Evolutionary conservation across 2,888 invertebrate species (phyloP).

Genomic region (Agrochola litura): DNA sequence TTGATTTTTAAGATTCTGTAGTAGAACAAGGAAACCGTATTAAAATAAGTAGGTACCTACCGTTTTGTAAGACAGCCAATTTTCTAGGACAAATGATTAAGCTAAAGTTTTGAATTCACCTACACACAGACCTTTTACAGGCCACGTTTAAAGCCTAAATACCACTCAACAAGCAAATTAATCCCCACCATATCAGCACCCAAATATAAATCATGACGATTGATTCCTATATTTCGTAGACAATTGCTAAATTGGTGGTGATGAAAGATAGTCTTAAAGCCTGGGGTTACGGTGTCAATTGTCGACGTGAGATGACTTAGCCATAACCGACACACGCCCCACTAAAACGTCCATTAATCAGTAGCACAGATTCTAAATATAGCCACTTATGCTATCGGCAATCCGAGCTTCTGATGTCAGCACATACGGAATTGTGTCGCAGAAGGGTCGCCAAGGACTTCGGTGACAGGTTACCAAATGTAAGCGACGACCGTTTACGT

Average conservation of each 20-base stretch:
- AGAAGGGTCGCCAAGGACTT: slow-evolving; percentile 58
- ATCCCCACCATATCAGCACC: slow-evolving; percentile 38
- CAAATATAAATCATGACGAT: slow-evolving; percentile 65
- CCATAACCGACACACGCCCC: slow-evolving; percentile 71
- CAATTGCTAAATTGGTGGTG: slow-evolving; percentile 70
- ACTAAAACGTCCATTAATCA: slow-evolving; percentile 86
- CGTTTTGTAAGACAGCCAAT: neutral
- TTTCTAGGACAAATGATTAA: neutral
- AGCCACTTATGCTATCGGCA: slow-evolving; percentile 87
- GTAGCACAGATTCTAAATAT: slow-evolving; percentile 89
- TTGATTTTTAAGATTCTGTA: neutral
- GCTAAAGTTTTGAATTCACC: neutral
- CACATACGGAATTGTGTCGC: slow-evolving; percentile 65
- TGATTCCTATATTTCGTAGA: slow-evolving; percentile 63
- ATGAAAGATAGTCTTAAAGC: slow-evolving; percentile 79
- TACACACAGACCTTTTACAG: neutral
- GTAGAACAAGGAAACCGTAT: neutral
- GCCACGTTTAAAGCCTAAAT: neutral
- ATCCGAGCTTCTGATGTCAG: slow-evolving; percentile 85
- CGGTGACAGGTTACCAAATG: slow-evolving; percentile 12
- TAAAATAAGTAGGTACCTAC: neutral
- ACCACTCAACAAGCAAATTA: slow-evolving; percentile 28
- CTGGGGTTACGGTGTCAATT: slow-evolving; percentile 87
- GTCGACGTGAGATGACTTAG: slow-evolving; percentile 78
- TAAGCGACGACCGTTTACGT: neutral